Evolutionary conservation across 1,140 invertebrate genomes (phyloP).

Genomic region (Metaphire vulgaris): DNA sequence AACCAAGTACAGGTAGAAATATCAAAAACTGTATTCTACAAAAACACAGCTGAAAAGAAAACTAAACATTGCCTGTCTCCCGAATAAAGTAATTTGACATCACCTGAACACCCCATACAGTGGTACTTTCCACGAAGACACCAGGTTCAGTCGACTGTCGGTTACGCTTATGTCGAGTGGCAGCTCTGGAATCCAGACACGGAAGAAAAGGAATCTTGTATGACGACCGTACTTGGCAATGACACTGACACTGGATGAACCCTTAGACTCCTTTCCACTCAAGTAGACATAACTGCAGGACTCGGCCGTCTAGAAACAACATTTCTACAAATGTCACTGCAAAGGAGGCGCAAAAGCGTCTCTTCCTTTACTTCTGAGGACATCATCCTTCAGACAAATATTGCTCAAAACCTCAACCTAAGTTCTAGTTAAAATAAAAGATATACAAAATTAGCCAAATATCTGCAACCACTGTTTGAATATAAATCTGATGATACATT

Average conservation of each 20-base stretch:
- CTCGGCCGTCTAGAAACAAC: conserved; percentile 69
- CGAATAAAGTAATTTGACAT: too few relatives aligned
- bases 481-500: too few relatives aligned
- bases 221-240: conserved; percentile 88
- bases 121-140: conserved; percentile 77
- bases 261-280: conserved; percentile 88
- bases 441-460: too few relatives aligned
- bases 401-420: too few relatives aligned
- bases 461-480: too few relatives aligned
- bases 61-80: too few relatives aligned
- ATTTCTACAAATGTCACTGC: neutral
- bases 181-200: conserved; percentile 94
- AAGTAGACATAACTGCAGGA: conserved; percentile 94
- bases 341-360: neutral
- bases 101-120: neutral
- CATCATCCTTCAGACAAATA: too few relatives aligned
- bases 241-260: conserved; percentile 87
- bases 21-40: too few relatives aligned
- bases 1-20: too few relatives aligned
- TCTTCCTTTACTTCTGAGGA: too few relatives aligned
- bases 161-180: conserved; percentile 80
- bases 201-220: conserved; percentile 76
- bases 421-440: too few relatives aligned
- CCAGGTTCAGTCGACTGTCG: conserved; percentile 80
- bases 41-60: too few relatives aligned